Evolutionary conservation across 2,888 invertebrate species (phyloP), one percentile per base, ranked within the genome.

Genomic region (Agrotis clavis): DNA sequence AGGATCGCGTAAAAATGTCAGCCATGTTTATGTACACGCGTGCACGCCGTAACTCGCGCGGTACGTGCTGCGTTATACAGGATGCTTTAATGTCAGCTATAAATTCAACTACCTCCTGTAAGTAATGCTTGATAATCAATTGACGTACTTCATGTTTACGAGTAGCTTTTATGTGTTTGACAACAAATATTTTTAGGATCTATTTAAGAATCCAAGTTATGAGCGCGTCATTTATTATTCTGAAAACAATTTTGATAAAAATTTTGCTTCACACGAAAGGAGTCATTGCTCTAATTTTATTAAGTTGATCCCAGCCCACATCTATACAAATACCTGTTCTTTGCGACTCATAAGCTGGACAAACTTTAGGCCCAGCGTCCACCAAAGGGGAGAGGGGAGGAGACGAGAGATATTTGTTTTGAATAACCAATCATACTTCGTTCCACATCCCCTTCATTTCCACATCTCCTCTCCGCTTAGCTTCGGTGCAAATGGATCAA

Each of bases 1-100:
- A 90, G 89, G 90, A 90, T 87, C 87, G 88, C 82, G 87, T 82
- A 88, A 87, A 87, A 89, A 90, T 90, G 90, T 84, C 89, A 87
- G 82, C 64, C 64, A 54, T 79, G 60, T 62, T 73, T 72, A 70
- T 82, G 59, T 74, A 71, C 65, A 64, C 67, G 59, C 59, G 70
- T 61, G 68, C 56, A 50, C 62, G 56, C 30, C 66, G 71, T 67
- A 18, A 68, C 64, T 54, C 71, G 68, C 72, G 21, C 68, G 64
- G 66, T 67, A 54, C 64, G 41, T 48, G 53, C 57, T 63, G 47
- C 18, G 54, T 35, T 51, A 53, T 59, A 59, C 50, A 35, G 48
- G 67, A 11, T 62, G 67, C 19, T 57, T 53, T 65, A 81, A 76
- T 67, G 71, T 67, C 63, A 68, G 67, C 54, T 9, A 83, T 68